Percentiles rank a stretch among this genome's conserved stretches.
Conservation (phyloP, 2,797 vertebrate species). For the Phyllotis vaccarum region DNA sequence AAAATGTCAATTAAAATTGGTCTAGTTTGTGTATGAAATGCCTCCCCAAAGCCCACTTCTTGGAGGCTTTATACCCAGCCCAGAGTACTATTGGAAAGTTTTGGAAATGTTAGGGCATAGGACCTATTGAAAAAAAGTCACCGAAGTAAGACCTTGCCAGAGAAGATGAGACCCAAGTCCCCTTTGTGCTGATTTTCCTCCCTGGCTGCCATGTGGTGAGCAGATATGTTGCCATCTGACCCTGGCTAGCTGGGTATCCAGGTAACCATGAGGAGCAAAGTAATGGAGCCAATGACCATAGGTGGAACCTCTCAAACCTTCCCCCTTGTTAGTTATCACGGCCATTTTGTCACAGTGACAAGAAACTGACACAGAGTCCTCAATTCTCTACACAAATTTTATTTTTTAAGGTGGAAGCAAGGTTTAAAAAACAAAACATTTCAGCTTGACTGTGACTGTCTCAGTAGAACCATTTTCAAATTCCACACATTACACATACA, state of each 20-base stretch:
- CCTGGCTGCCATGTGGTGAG: neutral
- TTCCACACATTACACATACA: neutral
- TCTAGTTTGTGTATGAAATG: neutral
- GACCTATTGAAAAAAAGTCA: neutral
- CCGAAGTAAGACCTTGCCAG: neutral
- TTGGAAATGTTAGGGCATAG: neutral
- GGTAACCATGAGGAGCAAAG: neutral
- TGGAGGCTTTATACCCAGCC: neutral
- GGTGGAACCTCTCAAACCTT: neutral
- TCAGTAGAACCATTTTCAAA: neutral
- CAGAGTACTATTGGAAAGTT: neutral
- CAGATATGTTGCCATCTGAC: neutral
- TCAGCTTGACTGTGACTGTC: neutral
- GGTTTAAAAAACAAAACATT: neutral
- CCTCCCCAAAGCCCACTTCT: no score
- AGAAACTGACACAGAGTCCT: neutral
- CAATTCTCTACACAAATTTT: neutral
- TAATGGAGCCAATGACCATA: no score
- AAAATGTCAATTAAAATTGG: neutral
- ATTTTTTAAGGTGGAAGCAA: neutral
- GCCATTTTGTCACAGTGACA: neutral
- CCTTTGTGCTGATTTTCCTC: neutral
- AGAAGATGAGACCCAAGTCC: neutral
- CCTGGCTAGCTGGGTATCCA: no score
- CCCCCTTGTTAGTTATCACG: neutral